A percentile compares a stretch with the other conserved stretches of the same genome.
phyloP scores from a whole-genome alignment of 2,797 vertebrate genomes.

The Poecile montanus region DNA sequence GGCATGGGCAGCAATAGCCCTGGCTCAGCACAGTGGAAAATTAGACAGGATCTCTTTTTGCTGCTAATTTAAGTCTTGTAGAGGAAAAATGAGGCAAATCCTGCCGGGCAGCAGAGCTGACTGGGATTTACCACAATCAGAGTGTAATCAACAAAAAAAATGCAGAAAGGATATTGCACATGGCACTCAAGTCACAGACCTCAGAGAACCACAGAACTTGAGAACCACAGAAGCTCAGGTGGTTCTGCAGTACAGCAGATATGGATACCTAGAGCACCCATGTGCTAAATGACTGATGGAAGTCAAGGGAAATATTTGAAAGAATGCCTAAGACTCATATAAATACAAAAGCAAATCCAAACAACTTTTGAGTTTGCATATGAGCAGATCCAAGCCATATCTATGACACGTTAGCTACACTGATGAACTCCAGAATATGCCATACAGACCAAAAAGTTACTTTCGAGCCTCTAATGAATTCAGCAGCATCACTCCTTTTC shows the following conservation, averaged over 20 bases:
- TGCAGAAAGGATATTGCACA: neutral
- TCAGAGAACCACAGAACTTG: no score
- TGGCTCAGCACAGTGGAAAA: neutral
- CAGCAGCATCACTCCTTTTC: neutral
- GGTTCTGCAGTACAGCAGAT: neutral
- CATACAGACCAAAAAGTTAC: neutral
- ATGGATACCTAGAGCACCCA: neutral
- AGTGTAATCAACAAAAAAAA: neutral
- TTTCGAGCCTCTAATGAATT: neutral
- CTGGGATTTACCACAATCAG: neutral
- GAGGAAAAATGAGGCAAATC: neutral
- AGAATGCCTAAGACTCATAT: neutral
- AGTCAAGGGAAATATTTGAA: neutral
- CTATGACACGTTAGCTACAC: accelerated
- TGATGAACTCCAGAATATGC: neutral
- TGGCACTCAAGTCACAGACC: neutral
- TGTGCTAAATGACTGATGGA: neutral
- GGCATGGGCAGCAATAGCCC: accelerated
- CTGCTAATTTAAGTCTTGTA: neutral
- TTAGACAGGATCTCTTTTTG: neutral
- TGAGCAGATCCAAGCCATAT: neutral
- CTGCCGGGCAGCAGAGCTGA: neutral
- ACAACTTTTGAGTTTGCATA: neutral
- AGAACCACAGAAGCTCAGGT: no score
- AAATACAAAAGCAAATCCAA: neutral